These are phyloP conservation scores for Archivesica marissinica DNA, from an alignment of 1,140 invertebrate species.

Conservation along the genomic window DNA sequence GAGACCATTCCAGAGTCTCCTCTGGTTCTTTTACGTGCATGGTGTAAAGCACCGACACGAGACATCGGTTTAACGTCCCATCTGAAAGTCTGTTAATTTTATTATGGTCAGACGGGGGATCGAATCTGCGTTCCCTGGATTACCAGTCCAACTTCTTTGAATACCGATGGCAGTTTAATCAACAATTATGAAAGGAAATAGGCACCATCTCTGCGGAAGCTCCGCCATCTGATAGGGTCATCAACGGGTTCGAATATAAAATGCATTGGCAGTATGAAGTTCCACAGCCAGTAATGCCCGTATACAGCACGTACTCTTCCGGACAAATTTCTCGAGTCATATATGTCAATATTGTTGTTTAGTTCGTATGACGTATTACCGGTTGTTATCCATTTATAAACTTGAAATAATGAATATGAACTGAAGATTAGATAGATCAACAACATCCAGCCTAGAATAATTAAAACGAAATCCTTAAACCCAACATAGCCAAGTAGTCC, in stretches of 20 bases:
- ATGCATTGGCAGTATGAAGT: conserved; percentile 68
- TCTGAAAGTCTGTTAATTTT: no score
- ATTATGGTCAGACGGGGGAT: no score
- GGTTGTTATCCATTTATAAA: conserved; percentile 49
- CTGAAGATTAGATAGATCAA: conserved; percentile 60
- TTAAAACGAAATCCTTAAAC: conserved; percentile 16
- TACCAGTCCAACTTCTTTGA: no score
- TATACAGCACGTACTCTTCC: conserved; percentile 67
- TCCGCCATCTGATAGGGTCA: conserved; percentile 69
- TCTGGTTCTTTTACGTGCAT: no score
- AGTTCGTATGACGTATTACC: conserved; percentile 71
- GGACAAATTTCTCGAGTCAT: conserved; percentile 55
- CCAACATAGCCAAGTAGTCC: conserved; percentile 49
- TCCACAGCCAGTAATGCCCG: conserved; percentile 68
- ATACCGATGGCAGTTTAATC: no score
- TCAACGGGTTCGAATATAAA: conserved; percentile 66
- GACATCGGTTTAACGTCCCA: no score
- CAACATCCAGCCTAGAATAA: conserved; percentile 51
- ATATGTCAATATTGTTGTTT: conserved; percentile 63
- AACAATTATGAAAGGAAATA: conserved; percentile 1
- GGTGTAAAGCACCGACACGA: no score
- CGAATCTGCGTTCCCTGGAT: no score
- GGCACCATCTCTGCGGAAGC: neutral
- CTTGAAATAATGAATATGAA: conserved; percentile 44
- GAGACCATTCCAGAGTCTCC: no score